Conservation (phyloP, 2,113 vertebrate genomes). For the Potamarius usumacintae region DNA sequence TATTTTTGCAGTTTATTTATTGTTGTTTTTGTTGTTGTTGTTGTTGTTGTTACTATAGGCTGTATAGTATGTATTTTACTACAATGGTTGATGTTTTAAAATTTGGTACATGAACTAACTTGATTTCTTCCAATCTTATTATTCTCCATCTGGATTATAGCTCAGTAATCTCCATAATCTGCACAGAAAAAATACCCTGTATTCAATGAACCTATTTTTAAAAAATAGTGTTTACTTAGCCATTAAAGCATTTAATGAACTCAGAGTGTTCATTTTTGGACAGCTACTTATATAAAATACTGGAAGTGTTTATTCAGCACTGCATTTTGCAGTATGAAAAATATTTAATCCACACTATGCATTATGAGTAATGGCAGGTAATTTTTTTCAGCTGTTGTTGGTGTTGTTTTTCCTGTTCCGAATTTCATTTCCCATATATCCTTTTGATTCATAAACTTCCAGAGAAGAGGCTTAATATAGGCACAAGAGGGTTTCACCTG, state of each 20-base stretch:
- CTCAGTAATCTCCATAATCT: neutral
- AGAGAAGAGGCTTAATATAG: conserved; percentile 43
- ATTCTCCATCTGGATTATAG: neutral
- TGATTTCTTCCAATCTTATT: neutral
- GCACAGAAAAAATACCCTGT: neutral
- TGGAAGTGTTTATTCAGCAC: neutral
- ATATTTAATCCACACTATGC: neutral
- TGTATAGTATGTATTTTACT: neutral
- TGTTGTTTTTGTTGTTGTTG: neutral
- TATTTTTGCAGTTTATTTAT: neutral
- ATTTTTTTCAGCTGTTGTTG: neutral
- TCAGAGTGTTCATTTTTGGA: neutral
- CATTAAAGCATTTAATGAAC: neutral
- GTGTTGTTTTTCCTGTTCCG: conserved; percentile 43
- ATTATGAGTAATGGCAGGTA: conserved; percentile 23
- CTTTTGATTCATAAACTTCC: conserved; percentile 47
- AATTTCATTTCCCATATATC: conserved; percentile 40
- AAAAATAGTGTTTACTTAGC: neutral
- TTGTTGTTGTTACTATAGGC: neutral
- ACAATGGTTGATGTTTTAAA: neutral
- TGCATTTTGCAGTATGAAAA: neutral
- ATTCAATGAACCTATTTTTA: neutral
- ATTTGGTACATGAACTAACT: neutral
- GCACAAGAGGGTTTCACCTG: conserved; percentile 54
- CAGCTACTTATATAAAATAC: neutral